These are phyloP conservation scores for Rhinoderma darwinii DNA, from an alignment of 2,113 vertebrate genomes.

Conservation along the genomic window DNA sequence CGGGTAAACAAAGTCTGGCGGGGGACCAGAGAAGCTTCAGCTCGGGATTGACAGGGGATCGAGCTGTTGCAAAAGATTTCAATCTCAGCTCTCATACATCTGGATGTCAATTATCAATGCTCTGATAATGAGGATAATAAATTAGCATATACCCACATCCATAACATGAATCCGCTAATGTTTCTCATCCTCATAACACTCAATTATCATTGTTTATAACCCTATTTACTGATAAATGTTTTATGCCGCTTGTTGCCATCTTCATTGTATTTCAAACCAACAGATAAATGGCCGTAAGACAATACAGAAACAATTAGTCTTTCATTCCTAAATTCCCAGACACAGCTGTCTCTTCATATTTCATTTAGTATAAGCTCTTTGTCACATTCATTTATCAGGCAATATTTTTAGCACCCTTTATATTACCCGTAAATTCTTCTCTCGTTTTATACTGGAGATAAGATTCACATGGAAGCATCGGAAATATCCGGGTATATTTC, in stretches of 20 bases:
- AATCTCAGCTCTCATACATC: not conserved
- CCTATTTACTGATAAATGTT: slow-evolving; percentile 10
- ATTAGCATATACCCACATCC: not conserved
- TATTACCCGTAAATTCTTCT: slow-evolving; percentile 19
- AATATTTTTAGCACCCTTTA: slow-evolving; percentile 26
- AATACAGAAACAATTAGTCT: slow-evolving; percentile 46
- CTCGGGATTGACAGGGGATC: too few species aligned
- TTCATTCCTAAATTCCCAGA: slow-evolving; percentile 56
- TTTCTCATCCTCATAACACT: not conserved
- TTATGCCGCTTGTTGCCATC: slow-evolving; percentile 23
- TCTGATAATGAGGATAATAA: not conserved
- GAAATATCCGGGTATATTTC: not conserved
- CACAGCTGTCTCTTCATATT: slow-evolving; percentile 74
- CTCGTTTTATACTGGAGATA: not conserved
- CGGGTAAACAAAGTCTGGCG: too few species aligned
- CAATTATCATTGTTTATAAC: slow-evolving; percentile 13
- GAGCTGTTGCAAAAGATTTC: too few species aligned
- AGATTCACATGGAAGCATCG: not conserved
- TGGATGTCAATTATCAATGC: not conserved
- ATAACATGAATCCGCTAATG: not conserved
- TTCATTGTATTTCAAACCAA: slow-evolving; percentile 17
- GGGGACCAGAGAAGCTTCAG: too few species aligned
- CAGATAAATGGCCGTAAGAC: slow-evolving; percentile 37
- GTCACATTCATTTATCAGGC: slow-evolving; percentile 62
- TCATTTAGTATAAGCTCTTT: slow-evolving; percentile 71